Percentiles rank a stretch among this genome's conserved stretches.
Evolutionary conservation across 2,888 invertebrate species (phyloP).

Genomic region (Hirtodrosophila confusa): DNA sequence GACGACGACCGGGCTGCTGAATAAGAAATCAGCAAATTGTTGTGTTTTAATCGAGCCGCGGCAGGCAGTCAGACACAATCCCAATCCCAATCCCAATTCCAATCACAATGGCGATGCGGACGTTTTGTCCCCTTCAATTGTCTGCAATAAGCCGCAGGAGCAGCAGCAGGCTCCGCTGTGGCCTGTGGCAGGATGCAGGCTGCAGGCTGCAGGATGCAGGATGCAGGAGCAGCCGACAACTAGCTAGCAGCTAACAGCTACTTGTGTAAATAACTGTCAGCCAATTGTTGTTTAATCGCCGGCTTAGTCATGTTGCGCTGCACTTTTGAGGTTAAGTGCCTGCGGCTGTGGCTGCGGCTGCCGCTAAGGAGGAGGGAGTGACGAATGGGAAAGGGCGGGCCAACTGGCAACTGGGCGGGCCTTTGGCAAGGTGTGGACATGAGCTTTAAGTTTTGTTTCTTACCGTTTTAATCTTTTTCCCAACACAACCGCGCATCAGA

Average conservation of each 20-base stretch:
- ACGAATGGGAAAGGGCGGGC: background rate
- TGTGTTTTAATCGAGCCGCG: constrained; percentile 75
- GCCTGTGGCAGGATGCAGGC: constrained; percentile 8
- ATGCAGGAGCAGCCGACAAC: background rate
- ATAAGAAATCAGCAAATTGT: constrained; percentile 79
- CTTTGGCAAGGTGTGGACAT: no score
- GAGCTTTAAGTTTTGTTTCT: constrained; percentile 3
- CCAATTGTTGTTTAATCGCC: constrained; percentile 80
- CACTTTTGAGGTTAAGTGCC: constrained; percentile 73
- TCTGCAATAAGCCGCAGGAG: constrained; percentile 57
- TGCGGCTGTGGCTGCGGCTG: constrained; percentile 9
- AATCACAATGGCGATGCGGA: constrained; percentile 47
- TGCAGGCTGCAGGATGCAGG: background rate
- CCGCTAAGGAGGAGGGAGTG: background rate
- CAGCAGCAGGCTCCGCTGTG: constrained; percentile 8
- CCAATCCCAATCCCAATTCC: constrained; percentile 17
- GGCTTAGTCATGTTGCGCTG: constrained; percentile 64
- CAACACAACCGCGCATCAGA: no score
- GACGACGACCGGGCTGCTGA: constrained; percentile 45
- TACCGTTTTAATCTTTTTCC: no score
- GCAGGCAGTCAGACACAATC: constrained; percentile 33
- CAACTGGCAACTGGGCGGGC: no score
- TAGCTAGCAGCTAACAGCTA: constrained; percentile 49
- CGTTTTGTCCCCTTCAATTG: constrained; percentile 25
- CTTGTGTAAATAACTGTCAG: constrained; percentile 80